Evolutionary conservation across 2,113 vertebrate genomes (phyloP).

Genomic region (Rhineura floridana): DNA sequence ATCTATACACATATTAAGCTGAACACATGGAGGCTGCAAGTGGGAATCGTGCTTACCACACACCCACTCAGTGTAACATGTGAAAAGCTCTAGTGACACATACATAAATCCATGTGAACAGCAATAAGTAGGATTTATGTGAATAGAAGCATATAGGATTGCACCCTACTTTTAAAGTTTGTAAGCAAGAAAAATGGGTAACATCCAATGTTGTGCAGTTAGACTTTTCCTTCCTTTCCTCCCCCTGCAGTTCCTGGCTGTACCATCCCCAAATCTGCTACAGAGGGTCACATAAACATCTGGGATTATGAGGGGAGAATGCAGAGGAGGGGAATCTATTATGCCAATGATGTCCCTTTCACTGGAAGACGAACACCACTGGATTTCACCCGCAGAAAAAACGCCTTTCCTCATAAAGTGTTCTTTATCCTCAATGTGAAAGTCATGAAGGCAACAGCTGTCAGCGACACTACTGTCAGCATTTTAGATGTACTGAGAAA

Average conservation of each 20-base stretch:
- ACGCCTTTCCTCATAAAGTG: background rate
- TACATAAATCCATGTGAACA: background rate
- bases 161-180: background rate
- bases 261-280: no score
- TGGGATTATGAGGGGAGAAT: no score
- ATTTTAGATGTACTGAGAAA: background rate
- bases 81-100: background rate
- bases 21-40: no score
- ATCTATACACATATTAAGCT: background rate
- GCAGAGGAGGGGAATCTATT: no score
- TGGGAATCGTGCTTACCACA: background rate
- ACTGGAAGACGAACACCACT: no score
- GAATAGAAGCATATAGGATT: background rate
- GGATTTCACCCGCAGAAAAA: no score
- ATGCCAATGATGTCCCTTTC: no score
- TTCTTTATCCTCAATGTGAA: background rate
- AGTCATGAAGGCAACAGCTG: background rate
- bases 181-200: background rate
- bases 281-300: no score
- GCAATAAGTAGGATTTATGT: background rate
- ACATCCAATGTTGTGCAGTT: no score
- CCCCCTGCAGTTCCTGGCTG: no score
- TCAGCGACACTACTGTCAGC: background rate
- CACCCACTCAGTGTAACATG: background rate
- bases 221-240: no score